A percentile compares a stretch with the other conserved stretches of the same genome.
These are phyloP conservation scores for Drosophila chauvacae DNA, from an alignment of 1,140 invertebrate species.

Conservation along the genomic window DNA sequence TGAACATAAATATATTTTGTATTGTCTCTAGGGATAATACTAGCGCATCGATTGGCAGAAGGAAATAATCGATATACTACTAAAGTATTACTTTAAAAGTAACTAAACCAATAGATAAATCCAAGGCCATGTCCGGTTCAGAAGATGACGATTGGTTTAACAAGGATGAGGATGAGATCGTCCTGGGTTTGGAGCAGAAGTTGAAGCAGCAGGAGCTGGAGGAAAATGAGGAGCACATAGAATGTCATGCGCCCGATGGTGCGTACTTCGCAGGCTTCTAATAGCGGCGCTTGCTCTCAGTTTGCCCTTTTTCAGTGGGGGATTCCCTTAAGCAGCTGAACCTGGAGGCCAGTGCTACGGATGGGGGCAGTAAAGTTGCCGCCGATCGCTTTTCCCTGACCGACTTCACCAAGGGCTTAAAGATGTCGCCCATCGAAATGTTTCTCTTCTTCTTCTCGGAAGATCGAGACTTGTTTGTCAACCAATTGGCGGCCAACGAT, in stretches of 20 bases:
- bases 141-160: constrained; percentile 81
- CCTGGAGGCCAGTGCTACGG: constrained; percentile 4
- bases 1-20: too few relatives aligned
- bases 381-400: constrained; percentile 32
- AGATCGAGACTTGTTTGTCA: constrained; percentile 69
- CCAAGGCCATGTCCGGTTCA: constrained; percentile 49
- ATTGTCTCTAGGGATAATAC: not conserved
- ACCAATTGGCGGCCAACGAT: constrained; percentile 59
- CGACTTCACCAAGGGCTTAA: constrained; percentile 43
- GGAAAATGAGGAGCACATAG: constrained; percentile 35
- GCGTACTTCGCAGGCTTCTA: not conserved
- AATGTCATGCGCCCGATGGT: constrained; percentile 14
- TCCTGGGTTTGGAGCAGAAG: constrained; percentile 50
- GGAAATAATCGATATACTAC: not conserved
- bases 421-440: constrained; percentile 62
- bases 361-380: not conserved
- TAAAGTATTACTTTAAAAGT: too few relatives aligned
- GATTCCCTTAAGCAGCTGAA: constrained; percentile 20
- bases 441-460: constrained; percentile 70
- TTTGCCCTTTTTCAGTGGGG: constrained; percentile 5
- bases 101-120: too few relatives aligned
- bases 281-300: not conserved
- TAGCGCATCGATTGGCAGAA: not conserved
- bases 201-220: constrained; percentile 33
- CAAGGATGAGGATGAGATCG: constrained; percentile 70